Conservation (phyloP, 2,888 invertebrate genomes). For the Napeogenes inachia region DNA sequence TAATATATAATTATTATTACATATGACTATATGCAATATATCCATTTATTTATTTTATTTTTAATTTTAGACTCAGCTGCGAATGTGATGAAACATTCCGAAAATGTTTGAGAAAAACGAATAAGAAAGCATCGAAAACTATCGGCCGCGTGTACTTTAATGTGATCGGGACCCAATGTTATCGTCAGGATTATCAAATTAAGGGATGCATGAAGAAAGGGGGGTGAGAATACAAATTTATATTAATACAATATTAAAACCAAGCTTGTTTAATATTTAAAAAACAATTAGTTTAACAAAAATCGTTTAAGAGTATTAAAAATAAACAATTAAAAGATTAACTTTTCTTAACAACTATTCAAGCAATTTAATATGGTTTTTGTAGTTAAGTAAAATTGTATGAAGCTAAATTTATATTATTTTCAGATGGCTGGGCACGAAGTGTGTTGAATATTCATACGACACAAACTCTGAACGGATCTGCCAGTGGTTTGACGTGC, state of each 20-base stretch:
- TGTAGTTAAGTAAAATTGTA: not conserved
- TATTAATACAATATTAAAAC: not conserved
- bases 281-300: too few species aligned
- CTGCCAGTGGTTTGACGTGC: conserved; percentile 79
- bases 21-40: too few species aligned
- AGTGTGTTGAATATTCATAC: conserved; percentile 69
- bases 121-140: conserved; percentile 49
- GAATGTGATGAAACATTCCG: conserved; percentile 75
- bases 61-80: conserved; percentile 66
- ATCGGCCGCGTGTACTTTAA: conserved; percentile 78
- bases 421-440: conserved; percentile 56
- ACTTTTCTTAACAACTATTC: not conserved
- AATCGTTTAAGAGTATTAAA: too few species aligned
- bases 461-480: conserved; percentile 48
- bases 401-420: conserved; percentile 13
- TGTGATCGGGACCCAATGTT: conserved; percentile 77
- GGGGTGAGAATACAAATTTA: conserved; percentile 60
- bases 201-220: conserved; percentile 68
- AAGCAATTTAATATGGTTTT: conserved; percentile 1
- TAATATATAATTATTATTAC: too few species aligned
- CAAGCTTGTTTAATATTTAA: not conserved
- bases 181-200: conserved; percentile 75
- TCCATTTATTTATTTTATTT: conserved; percentile 37
- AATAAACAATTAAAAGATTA: too few species aligned
- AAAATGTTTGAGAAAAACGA: conserved; percentile 59